Evolutionary conservation across 2,113 vertebrate species (phyloP).

Genomic region (Eurystomus gularis): DNA sequence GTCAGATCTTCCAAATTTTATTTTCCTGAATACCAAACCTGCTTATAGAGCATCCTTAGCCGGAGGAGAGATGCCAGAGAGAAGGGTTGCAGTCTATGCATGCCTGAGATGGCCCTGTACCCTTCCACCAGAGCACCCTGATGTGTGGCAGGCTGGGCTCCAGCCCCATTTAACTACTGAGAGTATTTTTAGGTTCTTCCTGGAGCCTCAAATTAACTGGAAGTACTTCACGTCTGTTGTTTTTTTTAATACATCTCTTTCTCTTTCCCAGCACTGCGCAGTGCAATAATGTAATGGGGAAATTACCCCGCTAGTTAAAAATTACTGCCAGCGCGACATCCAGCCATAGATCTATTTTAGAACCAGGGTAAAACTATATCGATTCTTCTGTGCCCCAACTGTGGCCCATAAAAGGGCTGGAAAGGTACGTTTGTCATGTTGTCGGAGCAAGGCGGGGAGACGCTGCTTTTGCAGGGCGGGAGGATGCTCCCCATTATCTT

Average conservation of each 20-base stretch:
- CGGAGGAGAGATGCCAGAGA: background rate
- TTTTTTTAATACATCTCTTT: conserved; percentile 58
- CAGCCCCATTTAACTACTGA: background rate
- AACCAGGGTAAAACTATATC: conserved; percentile 52
- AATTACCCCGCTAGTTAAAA: conserved; percentile 71
- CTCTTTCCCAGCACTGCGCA: conserved; percentile 54
- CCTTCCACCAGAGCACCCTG: background rate
- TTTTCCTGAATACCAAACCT: background rate
- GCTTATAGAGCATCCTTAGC: background rate
- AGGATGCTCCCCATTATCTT: background rate
- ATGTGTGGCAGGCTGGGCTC: background rate
- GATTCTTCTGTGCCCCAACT: conserved; percentile 33
- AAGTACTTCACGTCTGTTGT: conserved; percentile 49
- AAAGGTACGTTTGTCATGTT: conserved; percentile 51
- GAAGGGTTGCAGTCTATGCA: background rate
- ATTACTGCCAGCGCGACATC: conserved; percentile 46
- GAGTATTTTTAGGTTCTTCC: conserved; percentile 54
- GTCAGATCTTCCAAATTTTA: background rate
- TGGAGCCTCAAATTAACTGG: conserved; percentile 64
- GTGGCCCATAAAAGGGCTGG: conserved; percentile 46
- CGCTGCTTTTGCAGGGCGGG: background rate
- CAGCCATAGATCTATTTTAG: conserved; percentile 68
- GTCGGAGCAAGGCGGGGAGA: background rate
- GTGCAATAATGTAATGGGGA: conserved; percentile 66
- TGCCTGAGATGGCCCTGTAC: background rate